Base-by-base conservation (phyloP, 2,797 vertebrate genomes). In the Mallotus villosus region DNA sequence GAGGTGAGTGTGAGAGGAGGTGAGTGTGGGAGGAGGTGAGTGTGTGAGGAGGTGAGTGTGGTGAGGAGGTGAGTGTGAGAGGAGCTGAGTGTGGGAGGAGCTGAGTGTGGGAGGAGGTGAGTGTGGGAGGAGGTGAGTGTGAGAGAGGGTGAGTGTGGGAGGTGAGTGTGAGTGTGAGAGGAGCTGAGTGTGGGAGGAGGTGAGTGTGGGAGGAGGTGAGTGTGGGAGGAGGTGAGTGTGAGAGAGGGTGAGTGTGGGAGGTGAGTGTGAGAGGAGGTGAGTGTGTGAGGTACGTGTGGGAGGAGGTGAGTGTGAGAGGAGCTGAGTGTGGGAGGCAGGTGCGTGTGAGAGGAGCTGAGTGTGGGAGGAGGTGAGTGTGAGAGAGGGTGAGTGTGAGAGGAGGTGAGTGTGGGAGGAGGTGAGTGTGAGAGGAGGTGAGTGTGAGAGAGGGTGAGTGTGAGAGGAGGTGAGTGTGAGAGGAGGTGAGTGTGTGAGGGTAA, bases 391-490 rank as follows among this genome's bases (percentile, higher is more conserved):
- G n/a, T n/a, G n/a, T n/a, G n/a, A n/a, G n/a, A n/a, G n/a, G n/a
- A n/a, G n/a, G n/a, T n/a, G n/a, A n/a, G n/a, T n/a, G n/a, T n/a
- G n/a, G n/a, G n/a, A n/a, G n/a, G n/a, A n/a, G n/a, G n/a, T n/a
- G n/a, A n/a, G n/a, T 63, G n/a, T 4, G 34, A 9, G 37, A n/a
- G n/a, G n/a, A 22, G 37, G 55, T 67, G n/a, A 60, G 12, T 84
- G 95, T 41, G 37, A 2, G 37, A 41, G 37, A 9, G 1, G 32
- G 32, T 34, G 32, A 34, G 32, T n/a, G n/a, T n/a, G n/a, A n/a
- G n/a, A n/a, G n/a, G n/a, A n/a, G n/a, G n/a, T n/a, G n/a, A n/a
- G n/a, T n/a, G n/a, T n/a, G n/a, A n/a, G n/a, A n/a, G n/a, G n/a
- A n/a, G 34, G 7, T 34, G 34, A 34, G 34, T 34, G 7, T 41